A percentile compares a stretch with the other conserved stretches of the same genome.
phyloP scores from a whole-genome alignment of 2,888 invertebrate genomes.

The Troilus luridus region DNA sequence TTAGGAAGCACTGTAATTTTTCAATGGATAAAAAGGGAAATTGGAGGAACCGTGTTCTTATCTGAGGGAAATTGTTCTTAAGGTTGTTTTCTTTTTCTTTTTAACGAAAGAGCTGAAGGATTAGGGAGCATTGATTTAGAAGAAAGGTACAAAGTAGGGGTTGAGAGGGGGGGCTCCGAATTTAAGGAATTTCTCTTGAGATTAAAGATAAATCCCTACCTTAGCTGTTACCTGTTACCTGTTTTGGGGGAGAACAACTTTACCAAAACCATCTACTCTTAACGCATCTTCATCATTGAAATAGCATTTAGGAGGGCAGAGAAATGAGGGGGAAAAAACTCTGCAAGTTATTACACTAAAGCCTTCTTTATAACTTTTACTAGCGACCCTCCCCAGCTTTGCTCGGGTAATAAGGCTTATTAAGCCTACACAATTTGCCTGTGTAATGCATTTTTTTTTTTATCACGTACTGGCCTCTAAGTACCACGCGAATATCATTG shows the following conservation, averaged over 20 bases:
- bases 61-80: no score
- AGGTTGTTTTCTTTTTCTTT: background rate
- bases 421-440: no score
- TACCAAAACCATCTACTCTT: background rate
- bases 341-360: background rate
- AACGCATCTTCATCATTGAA: background rate
- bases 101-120: background rate
- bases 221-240: background rate
- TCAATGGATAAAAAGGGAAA: background rate
- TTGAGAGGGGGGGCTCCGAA: background rate
- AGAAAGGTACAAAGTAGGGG: background rate
- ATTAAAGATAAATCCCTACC: background rate
- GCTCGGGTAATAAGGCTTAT: no score
- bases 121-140: constrained; percentile 6
- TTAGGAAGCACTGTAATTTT: background rate
- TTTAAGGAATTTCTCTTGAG: background rate
- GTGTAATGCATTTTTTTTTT: no score
- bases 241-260: background rate
- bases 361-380: no score
- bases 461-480: no score
- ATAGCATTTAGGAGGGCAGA: background rate
- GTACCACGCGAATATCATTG: no score
- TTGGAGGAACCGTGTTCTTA: background rate
- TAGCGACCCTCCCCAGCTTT: no score
- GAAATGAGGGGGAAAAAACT: background rate